Base-by-base conservation (phyloP, 2,888 invertebrate species). In the Acanthosepion esculentum region DNA sequence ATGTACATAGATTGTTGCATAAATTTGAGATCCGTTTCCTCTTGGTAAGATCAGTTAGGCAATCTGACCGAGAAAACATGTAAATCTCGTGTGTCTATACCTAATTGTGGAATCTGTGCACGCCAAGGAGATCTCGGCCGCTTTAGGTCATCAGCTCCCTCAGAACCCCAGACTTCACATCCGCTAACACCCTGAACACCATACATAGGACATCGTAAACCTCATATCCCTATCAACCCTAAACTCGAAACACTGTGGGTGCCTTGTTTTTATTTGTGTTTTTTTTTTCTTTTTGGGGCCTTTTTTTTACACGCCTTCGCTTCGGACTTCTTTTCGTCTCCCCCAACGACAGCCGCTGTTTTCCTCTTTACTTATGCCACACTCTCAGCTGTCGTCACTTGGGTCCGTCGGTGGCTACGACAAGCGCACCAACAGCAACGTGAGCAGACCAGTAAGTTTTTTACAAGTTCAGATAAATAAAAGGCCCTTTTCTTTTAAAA, bases 371-470 rank as follows among this genome's bases (percentile, higher is more conserved):
- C 18, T 33, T 78, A 78, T 33, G 15, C 26, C 64, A 26, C 26
- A 8, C 78, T 78, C 78, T 78, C 78, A 78, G 78, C n/a, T 78
- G 78, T 78, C 78, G n/a, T n/a, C 78, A 78, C 78, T 33, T 15
- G n/a, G 78, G 78, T 78, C 78, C n/a, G n/a, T 33, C 78, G n/a
- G n/a, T 78, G 78, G 78, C 78, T n/a, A 78, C 78, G 78, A 78
- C 78, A 78, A n/a, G 78, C 78, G 20, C 78, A 78, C 78, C 78
- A 78, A 78, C 33, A 78, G 33, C 78, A 78, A 78, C 78, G 78
- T 78, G 78, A 78, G n/a, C 15, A 78, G 78, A 78, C 78, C 78
- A 78, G 78, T 78, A 78, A 78, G n/a, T 78, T n/a, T n/a, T 78
- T 78, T n/a, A 18, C 12, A 15, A 5, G 15, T 78, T 78, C 33